Base-by-base conservation (phyloP, 2,888 invertebrate genomes). In the Lordiphosa andalusiaca region DNA sequence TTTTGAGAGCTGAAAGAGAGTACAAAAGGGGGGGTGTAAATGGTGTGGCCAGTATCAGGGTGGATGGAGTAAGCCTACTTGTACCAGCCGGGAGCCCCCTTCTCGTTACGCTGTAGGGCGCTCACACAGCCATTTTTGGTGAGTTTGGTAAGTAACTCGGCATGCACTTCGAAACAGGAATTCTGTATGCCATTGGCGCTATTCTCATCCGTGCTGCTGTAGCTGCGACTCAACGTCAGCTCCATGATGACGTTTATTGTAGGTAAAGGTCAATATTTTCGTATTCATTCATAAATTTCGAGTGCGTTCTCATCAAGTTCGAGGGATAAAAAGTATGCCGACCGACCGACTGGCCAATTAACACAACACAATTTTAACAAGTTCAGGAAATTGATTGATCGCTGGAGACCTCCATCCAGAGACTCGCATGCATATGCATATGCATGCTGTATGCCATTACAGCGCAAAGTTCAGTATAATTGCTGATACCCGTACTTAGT, bases 1-100 rank as follows among this genome's bases (percentile, higher is more conserved):
- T 92, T 93, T 90, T 94, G 94, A 44, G 94, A 94, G 68, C 93
- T 92, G n/a, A 60, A n/a, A 82, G 74, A n/a, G 30, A 10, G 2
- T 0, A 9, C 7, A 52, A 12, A 47, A 19, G 51, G 3, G 19
- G 6, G 10, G 9, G 21, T 1, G 42, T 41, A 12, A 19, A 19
- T 30, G 7, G 5, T 6, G 4, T 3, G n/a, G 5, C 6, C 9
- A 0, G 7, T 6, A 2, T 25, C 0, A 7, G 9, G 6, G 10
- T 9, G 2, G 7, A 6, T 6, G 6, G 1, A 1, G 1, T n/a
- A 7, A 16, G 60, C 71, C 72, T 87, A 86, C 87, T 87, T 85
- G 40, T 75, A 67, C 84, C 83, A 84, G 44, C 76, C 71, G 3
- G 59, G 51, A n/a, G 69, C 42, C 35, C 71, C 35, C n/a, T 13